Percentiles rank a stretch among this genome's conserved stretches.
phyloP scores from a whole-genome alignment of 2,113 vertebrate species.

The Pelobates fuscus region DNA sequence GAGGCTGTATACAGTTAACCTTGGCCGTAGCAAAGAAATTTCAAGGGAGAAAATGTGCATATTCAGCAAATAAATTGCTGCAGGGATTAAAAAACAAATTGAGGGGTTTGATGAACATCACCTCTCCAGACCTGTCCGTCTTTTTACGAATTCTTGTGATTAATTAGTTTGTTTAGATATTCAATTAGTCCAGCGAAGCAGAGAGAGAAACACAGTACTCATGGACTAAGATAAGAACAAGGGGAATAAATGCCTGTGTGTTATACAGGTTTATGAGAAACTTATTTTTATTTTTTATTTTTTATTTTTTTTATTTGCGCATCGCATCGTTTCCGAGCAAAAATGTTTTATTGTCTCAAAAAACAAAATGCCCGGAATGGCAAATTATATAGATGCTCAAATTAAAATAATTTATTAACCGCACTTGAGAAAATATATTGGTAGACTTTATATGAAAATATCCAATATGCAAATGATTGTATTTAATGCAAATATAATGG shows the following conservation, averaged over 20 bases:
- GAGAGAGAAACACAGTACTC: conserved; percentile 68
- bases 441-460: too few species aligned
- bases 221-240: conserved; percentile 68
- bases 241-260: conserved; percentile 59
- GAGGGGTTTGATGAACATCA: conserved; percentile 91
- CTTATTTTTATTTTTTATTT: conserved; percentile 48
- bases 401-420: too few species aligned
- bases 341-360: conserved; percentile 58
- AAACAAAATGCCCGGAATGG: conserved; percentile 49
- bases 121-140: conserved; percentile 95
- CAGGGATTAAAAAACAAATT: conserved; percentile 89
- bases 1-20: conserved; percentile 95
- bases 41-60: conserved; percentile 80
- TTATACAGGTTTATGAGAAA: conserved; percentile 64
- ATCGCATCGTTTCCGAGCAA: conserved; percentile 51
- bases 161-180: conserved; percentile 98
- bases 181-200: conserved; percentile 92
- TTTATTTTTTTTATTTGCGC: conserved; percentile 54
- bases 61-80: conserved; percentile 88
- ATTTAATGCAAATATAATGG: too few species aligned
- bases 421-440: too few species aligned
- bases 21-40: conserved; percentile 86
- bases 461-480: too few species aligned
- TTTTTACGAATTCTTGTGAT: conserved; percentile 82
- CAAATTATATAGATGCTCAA: conserved; percentile 57